These are phyloP conservation scores for Drepana arcuata DNA, from an alignment of 1,140 invertebrate genomes.

Conservation along the genomic window DNA sequence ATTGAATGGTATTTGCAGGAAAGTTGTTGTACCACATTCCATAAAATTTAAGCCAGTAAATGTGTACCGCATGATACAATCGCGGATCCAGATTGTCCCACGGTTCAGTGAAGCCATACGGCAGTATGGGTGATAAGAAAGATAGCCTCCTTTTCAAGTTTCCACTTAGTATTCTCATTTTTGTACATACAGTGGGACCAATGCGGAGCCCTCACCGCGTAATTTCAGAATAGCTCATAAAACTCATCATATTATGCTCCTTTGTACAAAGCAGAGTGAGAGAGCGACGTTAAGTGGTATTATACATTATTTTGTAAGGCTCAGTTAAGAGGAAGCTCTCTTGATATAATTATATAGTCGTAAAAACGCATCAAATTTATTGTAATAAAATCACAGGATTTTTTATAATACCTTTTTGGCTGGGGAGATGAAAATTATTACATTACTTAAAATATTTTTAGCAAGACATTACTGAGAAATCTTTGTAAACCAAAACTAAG, in stretches of 20 bases:
- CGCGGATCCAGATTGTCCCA: conserved; percentile 53
- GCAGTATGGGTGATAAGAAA: conserved; percentile 31
- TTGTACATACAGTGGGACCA: conserved; percentile 14
- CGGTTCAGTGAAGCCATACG: conserved; percentile 43
- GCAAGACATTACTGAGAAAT: not conserved
- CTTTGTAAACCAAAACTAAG: not conserved
- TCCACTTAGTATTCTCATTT: conserved; percentile 30
- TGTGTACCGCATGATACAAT: conserved; percentile 57
- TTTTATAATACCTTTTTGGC: not conserved
- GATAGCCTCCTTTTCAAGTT: conserved; percentile 30
- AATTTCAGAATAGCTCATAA: conserved; percentile 37
- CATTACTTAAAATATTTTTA: not conserved
- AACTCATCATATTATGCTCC: conserved; percentile 29
- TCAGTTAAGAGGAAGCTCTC: conserved; percentile 36
- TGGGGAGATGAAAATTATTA: not conserved
- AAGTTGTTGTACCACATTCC: conserved; percentile 62
- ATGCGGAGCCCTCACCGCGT: conserved; percentile 25
- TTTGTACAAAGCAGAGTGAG: conserved; percentile 26
- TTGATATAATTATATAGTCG: not conserved
- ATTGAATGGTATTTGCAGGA: conserved; percentile 25
- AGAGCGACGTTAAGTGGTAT: conserved; percentile 36
- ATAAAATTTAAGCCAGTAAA: conserved; percentile 67
- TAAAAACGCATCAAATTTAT: not conserved
- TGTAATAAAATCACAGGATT: not conserved
- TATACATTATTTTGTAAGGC: conserved; percentile 41